These are phyloP conservation scores for Brachionus plicatilis DNA, from an alignment of 1,140 invertebrate species.

Conservation along the genomic window DNA sequence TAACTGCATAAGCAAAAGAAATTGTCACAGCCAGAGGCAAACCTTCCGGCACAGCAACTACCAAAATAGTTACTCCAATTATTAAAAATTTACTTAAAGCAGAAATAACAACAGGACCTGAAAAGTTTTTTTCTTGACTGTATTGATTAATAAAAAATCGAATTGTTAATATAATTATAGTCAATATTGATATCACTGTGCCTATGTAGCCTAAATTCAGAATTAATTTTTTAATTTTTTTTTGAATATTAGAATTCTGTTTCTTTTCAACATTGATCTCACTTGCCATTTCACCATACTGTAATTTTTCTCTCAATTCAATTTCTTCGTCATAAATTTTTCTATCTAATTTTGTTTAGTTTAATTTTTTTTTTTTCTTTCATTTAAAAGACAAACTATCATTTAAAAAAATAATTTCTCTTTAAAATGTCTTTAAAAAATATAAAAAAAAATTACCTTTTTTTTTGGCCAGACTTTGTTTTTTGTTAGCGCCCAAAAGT, in stretches of 20 bases:
- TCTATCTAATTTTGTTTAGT: background rate
- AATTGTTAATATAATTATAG: conserved; percentile 88
- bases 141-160: conserved; percentile 88
- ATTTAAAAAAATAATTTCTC: background rate
- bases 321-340: background rate
- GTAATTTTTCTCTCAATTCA: background rate
- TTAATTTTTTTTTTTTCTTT: background rate
- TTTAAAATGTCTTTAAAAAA: background rate
- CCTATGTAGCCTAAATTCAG: conserved; percentile 98
- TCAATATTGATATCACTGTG: conserved; percentile 90
- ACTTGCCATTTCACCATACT: background rate
- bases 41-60: conserved; percentile 97
- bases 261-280: conserved; percentile 51
- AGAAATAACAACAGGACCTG: conserved; percentile 59
- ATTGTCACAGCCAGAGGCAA: conserved; percentile 93
- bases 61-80: conserved; percentile 97
- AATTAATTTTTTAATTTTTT: conserved; percentile 94
- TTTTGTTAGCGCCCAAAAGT: conserved; percentile 68
- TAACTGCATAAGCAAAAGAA: conserved; percentile 95
- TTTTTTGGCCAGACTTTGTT: background rate
- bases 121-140: conserved; percentile 64
- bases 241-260: conserved; percentile 95
- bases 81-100: conserved; percentile 93
- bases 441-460: background rate
- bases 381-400: no score